Base-by-base conservation (phyloP, 2,888 invertebrate genomes). In the Drosophila fungiperda region DNA sequence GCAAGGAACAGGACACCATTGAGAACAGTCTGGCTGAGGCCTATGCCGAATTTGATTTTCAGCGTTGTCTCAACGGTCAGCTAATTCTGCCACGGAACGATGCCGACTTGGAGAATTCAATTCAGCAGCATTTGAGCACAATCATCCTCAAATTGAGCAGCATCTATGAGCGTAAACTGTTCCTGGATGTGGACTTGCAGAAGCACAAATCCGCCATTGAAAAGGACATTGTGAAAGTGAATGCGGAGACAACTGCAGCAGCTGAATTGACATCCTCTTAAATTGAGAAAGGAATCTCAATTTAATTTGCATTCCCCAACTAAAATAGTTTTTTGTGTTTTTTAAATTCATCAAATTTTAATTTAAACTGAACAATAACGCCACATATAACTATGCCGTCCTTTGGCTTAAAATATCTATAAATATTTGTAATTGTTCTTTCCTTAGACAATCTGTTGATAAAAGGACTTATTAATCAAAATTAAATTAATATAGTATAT, bases 31-130 rank as follows among this genome's bases (percentile, higher is more conserved):
- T 85, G 6, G 83, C 85, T 29, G 85, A 85, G n/a, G 74, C 73
- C 0, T 23, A 83, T 64, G 83, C 88, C 53, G 85, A 86, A 20
- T 71, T 83, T 9, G 85, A 85, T 8, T 82, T 80, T 1, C 82
- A 83, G 32, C 77, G 73, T 11, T 80, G 60, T 1, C 32, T 82
- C 15, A 32, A 26, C 1, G 82, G 82, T 7, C 45, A 74, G 15
- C 15, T 26, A 2, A 8, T 52, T 3, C 1, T 26, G 5, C 40
- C 29, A 2, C 48, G 64, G 29, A 68, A 15, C 9, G 75, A 88
- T 12, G 61, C 40, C 0, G 83, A 88, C 7, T 15, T 82, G 0
- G 7, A 66, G 9, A 33, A 26, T 0, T 68, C 88, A 2, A 80
- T 78, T 5, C 73, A 63, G 36, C 45, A 70, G 7, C 70, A 80